phyloP scores from a whole-genome alignment of 2,888 invertebrate genomes.

The Tenodera sinensis region DNA sequence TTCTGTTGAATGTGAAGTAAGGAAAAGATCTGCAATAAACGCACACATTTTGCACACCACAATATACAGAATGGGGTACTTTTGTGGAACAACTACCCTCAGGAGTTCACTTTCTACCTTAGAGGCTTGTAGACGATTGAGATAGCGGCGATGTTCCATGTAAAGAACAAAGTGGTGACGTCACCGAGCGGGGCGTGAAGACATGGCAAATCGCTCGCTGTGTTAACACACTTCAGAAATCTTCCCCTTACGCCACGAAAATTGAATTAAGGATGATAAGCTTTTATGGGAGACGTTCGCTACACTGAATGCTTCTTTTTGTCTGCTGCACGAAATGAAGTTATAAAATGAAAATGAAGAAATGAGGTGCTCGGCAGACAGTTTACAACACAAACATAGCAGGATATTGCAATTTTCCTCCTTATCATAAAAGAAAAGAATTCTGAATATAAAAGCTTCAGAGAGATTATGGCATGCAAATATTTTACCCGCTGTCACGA shows the following conservation, averaged over 20 bases:
- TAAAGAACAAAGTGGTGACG: not conserved
- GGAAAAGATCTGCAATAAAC: no score
- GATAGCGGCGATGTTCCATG: not conserved
- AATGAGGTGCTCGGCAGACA: not conserved
- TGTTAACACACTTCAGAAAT: not conserved
- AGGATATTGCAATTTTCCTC: not conserved
- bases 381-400: not conserved
- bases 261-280: not conserved
- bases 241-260: not conserved
- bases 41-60: not conserved
- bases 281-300: not conserved
- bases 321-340: not conserved
- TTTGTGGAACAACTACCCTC: not conserved
- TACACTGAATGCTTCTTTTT: no score
- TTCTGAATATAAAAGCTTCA: not conserved
- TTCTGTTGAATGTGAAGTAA: no score
- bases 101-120: not conserved
- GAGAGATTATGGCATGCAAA: not conserved
- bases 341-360: not conserved
- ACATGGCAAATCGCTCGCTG: not conserved
- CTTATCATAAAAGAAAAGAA: not conserved
- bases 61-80: not conserved
- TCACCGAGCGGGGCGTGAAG: no score
- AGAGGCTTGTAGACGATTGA: not conserved
- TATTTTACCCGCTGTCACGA: not conserved